Evolutionary conservation across 2,888 invertebrate species (phyloP), one percentile per base, ranked within the genome.

Genomic region (Laothoe populi): DNA sequence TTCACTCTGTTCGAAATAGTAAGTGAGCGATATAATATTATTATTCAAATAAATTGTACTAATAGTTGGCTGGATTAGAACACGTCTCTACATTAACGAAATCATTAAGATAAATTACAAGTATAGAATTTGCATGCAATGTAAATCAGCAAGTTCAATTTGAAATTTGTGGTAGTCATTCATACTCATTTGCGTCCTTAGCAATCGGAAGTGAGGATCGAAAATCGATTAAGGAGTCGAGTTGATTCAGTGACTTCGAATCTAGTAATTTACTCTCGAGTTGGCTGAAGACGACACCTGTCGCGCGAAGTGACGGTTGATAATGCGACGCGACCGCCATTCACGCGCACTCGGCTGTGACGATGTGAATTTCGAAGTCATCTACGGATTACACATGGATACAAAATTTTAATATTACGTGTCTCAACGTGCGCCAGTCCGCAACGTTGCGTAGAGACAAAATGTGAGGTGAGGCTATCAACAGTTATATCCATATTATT

Each of bases 231-330:
- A 88, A 79, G 83, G 82, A 88, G 81, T 81, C 77, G 82, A 80
- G 87, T 87, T 87, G 91, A 91, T 89, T 92, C 90, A 91, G 88
- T 87, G 89, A 87, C 84, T 89, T 88, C 83, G 84, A 83, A 86
- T 88, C 86, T 87, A 87, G 92, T 92, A 92, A 92, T 92, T 92
- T 91, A 90, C 91, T 90, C 86, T 90, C 87, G 87, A 91, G 90
- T 88, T 88, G 87, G 90, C 90, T 92, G 92, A 90, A 89, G 89
- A 89, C 90, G 92, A 92, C 91, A 92, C 92, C 92, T 92, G 92
- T 91, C 92, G 89, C 77, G 79, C 81, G 79, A 88, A 88, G 86
- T 91, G 91, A 91, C 88, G 88, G 86, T 85, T 87, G 88, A 90
- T 91, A 92, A 92, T 89, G 84, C 88, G 90, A 90, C 82, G 86